These are phyloP conservation scores for Micromussa lordhowensis DNA, from an alignment of 92 coral and sea anemone genomes.

Conservation along the genomic window DNA sequence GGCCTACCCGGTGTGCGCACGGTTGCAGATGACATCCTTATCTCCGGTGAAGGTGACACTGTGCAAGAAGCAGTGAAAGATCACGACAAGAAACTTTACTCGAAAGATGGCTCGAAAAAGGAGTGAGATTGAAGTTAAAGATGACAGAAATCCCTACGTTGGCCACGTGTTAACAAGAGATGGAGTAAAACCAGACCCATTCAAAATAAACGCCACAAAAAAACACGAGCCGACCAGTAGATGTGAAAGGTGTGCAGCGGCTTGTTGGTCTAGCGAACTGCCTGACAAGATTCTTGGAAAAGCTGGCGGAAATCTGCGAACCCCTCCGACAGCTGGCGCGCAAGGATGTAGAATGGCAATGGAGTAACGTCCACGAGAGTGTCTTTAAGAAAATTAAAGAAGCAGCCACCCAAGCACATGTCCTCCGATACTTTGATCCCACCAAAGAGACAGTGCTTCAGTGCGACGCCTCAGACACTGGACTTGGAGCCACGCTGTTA, in stretches of 20 bases:
- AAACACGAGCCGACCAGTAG: too few species aligned
- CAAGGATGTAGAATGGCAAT: constrained; percentile 19
- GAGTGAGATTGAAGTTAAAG: constrained; percentile 23
- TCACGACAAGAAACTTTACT: constrained; percentile 30
- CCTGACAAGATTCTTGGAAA: too few species aligned
- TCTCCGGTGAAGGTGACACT: constrained; percentile 48
- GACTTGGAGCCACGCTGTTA: not conserved
- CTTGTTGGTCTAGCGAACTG: too few species aligned
- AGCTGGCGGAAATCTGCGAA: constrained; percentile 24
- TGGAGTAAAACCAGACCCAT: constrained; percentile 40
- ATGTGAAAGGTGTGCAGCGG: too few species aligned
- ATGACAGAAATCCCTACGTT: constrained; percentile 47
- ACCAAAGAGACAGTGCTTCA: constrained; percentile 10
- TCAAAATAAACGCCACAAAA: not conserved
- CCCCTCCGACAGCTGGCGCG: constrained; percentile 24
- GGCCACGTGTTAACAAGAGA: constrained; percentile 51
- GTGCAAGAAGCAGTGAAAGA: constrained; percentile 46
- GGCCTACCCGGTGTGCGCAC: constrained; percentile 39
- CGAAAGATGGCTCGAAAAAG: constrained; percentile 21
- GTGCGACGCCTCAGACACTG: constrained; percentile 41
- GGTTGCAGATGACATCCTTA: constrained; percentile 59
- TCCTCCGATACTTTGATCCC: constrained; percentile 24
- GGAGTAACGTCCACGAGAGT: constrained; percentile 26
- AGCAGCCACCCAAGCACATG: constrained; percentile 28
- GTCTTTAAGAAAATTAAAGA: constrained; percentile 24